A percentile compares a stretch with the other conserved stretches of the same genome.
Conservation (phyloP, 1,140 invertebrate genomes). For the Contarinia nasturtii region DNA sequence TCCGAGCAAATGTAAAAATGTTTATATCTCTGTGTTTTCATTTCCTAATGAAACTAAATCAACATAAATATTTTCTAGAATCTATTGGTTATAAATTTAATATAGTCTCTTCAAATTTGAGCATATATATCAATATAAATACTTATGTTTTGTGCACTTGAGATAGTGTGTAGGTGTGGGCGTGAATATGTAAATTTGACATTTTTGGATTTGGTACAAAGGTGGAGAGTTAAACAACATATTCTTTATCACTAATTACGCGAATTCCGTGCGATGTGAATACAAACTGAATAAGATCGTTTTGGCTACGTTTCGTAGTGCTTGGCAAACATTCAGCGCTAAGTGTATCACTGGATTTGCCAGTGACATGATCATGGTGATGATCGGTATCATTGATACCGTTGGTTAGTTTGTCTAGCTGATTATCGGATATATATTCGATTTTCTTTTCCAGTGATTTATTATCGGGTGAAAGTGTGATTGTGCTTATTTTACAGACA, state of each 20-base stretch:
- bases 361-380: slow-evolving; percentile 1
- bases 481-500: slow-evolving; percentile 7
- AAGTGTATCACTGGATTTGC: slow-evolving; percentile 5
- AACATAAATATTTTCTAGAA: too few species aligned
- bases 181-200: too few species aligned
- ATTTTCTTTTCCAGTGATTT: slow-evolving; percentile 9
- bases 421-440: slow-evolving; percentile 6
- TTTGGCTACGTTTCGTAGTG: slow-evolving; percentile 31
- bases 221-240: slow-evolving; percentile 34
- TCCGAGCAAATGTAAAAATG: too few species aligned
- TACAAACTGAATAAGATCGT: slow-evolving; percentile 46
- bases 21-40: too few species aligned
- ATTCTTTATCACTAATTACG: slow-evolving; percentile 53
- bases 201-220: too few species aligned
- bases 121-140: too few species aligned
- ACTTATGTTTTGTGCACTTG: too few species aligned
- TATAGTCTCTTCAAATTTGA: too few species aligned
- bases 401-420: slow-evolving; percentile 13
- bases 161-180: too few species aligned
- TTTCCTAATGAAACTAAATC: too few species aligned
- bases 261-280: slow-evolving; percentile 52
- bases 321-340: slow-evolving; percentile 15
- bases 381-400: slow-evolving; percentile 10
- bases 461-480: slow-evolving; percentile 11
- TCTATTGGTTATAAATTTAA: too few species aligned